Percentiles rank a stretch among this genome's conserved stretches.
These are phyloP conservation scores for Eilema griseolum DNA, from an alignment of 2,888 invertebrate species.

Conservation along the genomic window DNA sequence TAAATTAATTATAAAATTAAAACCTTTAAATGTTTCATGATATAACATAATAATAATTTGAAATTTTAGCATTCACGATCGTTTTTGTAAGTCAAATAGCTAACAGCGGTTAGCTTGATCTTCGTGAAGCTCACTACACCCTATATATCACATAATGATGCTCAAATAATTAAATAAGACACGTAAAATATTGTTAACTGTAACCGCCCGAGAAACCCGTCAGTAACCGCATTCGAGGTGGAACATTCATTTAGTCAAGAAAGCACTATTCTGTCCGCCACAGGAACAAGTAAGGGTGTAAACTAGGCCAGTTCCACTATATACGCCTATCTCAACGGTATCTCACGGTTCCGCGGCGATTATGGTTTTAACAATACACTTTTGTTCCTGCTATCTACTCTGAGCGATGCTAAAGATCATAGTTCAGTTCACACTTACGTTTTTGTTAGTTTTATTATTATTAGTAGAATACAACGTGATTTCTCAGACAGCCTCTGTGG, in stretches of 20 bases:
- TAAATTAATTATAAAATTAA: too few relatives aligned
- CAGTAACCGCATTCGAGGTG: slow-evolving; percentile 39
- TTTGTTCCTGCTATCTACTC: slow-evolving; percentile 49
- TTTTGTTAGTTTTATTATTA: neutral
- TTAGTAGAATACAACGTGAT: neutral
- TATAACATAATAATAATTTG: too few relatives aligned
- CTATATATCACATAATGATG: neutral
- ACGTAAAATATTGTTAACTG: neutral
- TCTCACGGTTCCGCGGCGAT: slow-evolving; percentile 62
- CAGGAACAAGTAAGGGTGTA: slow-evolving; percentile 52
- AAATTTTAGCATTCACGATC: too few relatives aligned
- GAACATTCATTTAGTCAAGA: slow-evolving; percentile 58
- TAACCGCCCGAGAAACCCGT: neutral
- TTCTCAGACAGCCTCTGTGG: too few relatives aligned
- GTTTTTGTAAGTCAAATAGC: too few relatives aligned
- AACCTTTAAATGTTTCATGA: too few relatives aligned
- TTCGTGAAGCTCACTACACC: too few relatives aligned
- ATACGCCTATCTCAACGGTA: slow-evolving; percentile 59
- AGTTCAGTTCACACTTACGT: slow-evolving; percentile 24
- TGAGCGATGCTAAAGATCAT: slow-evolving; percentile 27
- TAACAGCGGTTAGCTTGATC: too few relatives aligned
- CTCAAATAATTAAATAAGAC: neutral
- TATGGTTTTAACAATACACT: slow-evolving; percentile 65
- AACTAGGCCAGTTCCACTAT: slow-evolving; percentile 66
- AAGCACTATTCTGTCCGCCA: slow-evolving; percentile 54